Base-by-base conservation (phyloP, 2,113 vertebrate species). In the Seriola dumerili region DNA sequence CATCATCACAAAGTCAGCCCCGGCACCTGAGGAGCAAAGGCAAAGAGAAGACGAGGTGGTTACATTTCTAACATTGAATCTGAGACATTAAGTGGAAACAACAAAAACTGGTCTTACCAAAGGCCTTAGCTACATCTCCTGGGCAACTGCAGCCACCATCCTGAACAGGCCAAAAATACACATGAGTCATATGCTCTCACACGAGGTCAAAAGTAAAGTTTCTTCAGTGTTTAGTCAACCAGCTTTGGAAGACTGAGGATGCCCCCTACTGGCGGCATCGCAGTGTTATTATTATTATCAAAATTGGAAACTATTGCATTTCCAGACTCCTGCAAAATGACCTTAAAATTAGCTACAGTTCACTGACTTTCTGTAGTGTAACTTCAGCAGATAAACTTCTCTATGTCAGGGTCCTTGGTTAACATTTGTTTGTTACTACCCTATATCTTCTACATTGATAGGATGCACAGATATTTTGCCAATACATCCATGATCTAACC, bases 1-100 rank as follows among this genome's bases (percentile, higher is more conserved):
- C 88, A 99, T 96, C 98, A 99, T 99, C 68, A 99, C 98, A 19
- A 99, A 99, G 91, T 99, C 98, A 0, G 98, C 98, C 36, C 98
- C 98, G 0, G 98, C 98, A 29, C 98, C 98, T 99, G 83, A 38
- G 2, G 2, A 72, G 66, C 11, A 46, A 21, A n/a, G 40, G n/a
- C 8, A 38, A 59, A 38, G 36, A 61, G 25, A 13, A 23, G 64
- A 9, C 8, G 1, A 0, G n/a, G 29, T 29, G 25, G 17, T 64
- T 61, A 1, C 29, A 40, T 54, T 36, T 36, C n/a, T 48, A 44
- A 19, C 8, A 14, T 21, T 17, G 65, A 50, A 19, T 5, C 19
- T 34, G 2, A 16, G 34, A 71, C 13, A 8, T 11, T 8, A 6
- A 54, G 50, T 5, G 16, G 38, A 44, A 29, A 17, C 6, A 16